These are phyloP conservation scores for Trachurus trachurus DNA, from an alignment of 2,797 vertebrate species.

Conservation along the genomic window DNA sequence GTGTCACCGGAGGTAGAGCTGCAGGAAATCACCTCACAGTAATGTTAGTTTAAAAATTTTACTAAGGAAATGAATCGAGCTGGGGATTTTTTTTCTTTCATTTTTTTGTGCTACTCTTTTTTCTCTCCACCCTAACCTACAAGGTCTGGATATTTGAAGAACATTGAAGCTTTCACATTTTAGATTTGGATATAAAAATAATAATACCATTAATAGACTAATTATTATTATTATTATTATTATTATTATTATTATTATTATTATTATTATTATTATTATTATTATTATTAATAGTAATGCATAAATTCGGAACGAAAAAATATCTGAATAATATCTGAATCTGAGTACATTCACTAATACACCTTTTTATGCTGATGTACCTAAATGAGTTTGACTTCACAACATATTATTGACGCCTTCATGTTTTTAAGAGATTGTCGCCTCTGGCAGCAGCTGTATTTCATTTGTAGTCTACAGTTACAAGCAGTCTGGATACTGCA, in stretches of 20 bases:
- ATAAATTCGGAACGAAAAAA: neutral
- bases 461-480: neutral
- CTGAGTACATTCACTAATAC: neutral
- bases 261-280: no score
- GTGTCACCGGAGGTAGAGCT: neutral
- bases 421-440: neutral
- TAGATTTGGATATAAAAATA: neutral
- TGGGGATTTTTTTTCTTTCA: no score
- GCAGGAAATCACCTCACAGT: neutral
- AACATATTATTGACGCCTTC: neutral
- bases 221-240: neutral
- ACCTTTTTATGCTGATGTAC: neutral
- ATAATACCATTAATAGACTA: neutral
- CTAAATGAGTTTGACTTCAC: neutral
- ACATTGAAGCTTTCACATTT: neutral
- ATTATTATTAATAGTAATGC: no score
- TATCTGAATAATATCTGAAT: neutral
- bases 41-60: neutral
- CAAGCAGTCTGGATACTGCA: neutral
- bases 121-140: neutral
- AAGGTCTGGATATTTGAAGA: neutral
- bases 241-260: no score
- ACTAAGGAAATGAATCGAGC: fast-evolving
- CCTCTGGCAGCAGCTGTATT: neutral
- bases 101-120: neutral